Percentiles rank a stretch among this genome's conserved stretches.
phyloP scores from a whole-genome alignment of 2,797 vertebrate species.

The Danio aesculapii region DNA sequence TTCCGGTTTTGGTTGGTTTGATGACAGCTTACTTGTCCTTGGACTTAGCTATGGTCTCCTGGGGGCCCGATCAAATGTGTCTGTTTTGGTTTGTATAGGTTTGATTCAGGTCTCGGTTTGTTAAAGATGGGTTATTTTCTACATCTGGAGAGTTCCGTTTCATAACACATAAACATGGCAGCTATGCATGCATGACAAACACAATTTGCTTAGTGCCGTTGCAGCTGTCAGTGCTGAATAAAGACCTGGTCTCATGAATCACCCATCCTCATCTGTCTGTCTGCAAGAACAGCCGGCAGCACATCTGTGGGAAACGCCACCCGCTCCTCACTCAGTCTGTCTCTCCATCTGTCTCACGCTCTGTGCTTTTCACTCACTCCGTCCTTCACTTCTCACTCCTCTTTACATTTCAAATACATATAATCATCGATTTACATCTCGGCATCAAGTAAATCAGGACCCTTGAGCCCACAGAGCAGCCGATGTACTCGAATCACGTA shows the following conservation, averaged over 20 bases:
- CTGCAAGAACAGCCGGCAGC: constrained; percentile 52
- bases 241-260: constrained; percentile 79
- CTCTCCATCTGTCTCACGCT: constrained; percentile 2
- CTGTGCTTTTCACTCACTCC: background rate
- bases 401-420: constrained; percentile 39
- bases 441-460: constrained; percentile 36
- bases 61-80: background rate
- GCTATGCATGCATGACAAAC: constrained; percentile 72
- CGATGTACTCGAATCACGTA: background rate
- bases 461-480: constrained; percentile 21
- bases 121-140: constrained; percentile 45
- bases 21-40: constrained; percentile 27
- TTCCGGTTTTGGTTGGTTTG: constrained; percentile 21
- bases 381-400: background rate
- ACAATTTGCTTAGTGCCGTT: constrained; percentile 76
- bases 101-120: constrained; percentile 40
- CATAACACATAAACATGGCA: constrained; percentile 54
- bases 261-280: constrained; percentile 51
- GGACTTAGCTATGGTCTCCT: constrained; percentile 8
- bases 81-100: constrained; percentile 17
- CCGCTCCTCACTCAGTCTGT: constrained; percentile 17
- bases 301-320: constrained; percentile 53
- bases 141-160: constrained; percentile 47
- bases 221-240: constrained; percentile 77
- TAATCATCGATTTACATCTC: constrained; percentile 49